Conservation (phyloP, 2,797 vertebrate species). For the Kryptolebias ocellatus region DNA sequence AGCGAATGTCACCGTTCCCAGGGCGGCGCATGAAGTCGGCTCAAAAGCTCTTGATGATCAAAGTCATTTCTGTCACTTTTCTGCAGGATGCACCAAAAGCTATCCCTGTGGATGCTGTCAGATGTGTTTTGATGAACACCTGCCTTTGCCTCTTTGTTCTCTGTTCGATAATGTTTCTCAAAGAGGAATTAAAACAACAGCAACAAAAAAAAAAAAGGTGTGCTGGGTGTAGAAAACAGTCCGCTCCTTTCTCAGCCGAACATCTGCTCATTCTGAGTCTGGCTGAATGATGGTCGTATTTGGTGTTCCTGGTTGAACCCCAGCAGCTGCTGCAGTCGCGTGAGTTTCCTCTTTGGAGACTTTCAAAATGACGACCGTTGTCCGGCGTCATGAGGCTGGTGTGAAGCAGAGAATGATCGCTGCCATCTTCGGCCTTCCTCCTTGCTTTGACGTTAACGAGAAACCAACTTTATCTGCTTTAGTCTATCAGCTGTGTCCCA, state of each 20-base stretch:
- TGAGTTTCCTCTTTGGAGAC: not conserved
- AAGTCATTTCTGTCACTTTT: slow-evolving; percentile 21
- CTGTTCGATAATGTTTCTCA: not conserved
- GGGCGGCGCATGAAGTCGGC: slow-evolving; percentile 10
- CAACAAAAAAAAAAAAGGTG: not conserved
- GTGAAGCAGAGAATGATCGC: not conserved
- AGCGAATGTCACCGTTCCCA: slow-evolving; percentile 14
- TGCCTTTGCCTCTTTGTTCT: not conserved
- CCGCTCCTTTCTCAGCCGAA: slow-evolving; percentile 2
- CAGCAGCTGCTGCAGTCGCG: not conserved
- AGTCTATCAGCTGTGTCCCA: too few species aligned
- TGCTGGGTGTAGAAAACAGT: not conserved
- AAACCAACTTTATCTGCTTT: not conserved
- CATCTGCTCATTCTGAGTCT: not conserved
- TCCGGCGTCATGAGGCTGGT: not conserved
- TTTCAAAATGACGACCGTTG: not conserved
- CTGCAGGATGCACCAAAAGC: slow-evolving; percentile 15
- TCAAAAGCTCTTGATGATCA: slow-evolving; percentile 26
- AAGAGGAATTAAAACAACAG: not conserved
- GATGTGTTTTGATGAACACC: slow-evolving; percentile 23
- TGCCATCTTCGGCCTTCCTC: too few species aligned
- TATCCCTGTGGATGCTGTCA: slow-evolving; percentile 19
- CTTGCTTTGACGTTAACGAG: not conserved
- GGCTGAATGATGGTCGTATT: not conserved
- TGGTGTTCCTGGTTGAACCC: not conserved